Conservation (phyloP, 2,888 invertebrate species). For the Hipparchia sbordonii region DNA sequence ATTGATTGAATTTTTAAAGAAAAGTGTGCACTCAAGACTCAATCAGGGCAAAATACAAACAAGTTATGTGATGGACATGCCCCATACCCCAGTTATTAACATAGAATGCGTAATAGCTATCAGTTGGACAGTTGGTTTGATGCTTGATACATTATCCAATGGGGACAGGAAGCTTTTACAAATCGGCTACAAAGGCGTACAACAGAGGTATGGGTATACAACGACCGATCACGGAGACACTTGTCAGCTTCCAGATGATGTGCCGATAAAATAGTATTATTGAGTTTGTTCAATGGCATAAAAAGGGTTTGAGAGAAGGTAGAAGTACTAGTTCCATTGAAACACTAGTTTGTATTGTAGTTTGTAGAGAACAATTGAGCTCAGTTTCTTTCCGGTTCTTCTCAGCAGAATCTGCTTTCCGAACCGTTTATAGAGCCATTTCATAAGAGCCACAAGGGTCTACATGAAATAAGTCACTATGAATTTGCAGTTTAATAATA, state of each 20-base stretch:
- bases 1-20: too few species aligned
- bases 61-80: neutral
- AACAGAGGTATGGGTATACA: slow-evolving; percentile 69
- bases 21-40: too few species aligned
- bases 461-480: too few species aligned
- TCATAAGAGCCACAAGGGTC: too few species aligned
- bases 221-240: slow-evolving; percentile 76
- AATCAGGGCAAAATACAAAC: neutral
- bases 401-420: too few species aligned
- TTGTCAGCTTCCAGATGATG: slow-evolving; percentile 58
- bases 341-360: neutral
- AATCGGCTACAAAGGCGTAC: slow-evolving; percentile 66
- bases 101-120: neutral
- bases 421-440: too few species aligned
- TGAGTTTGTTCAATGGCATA: slow-evolving; percentile 13
- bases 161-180: slow-evolving; percentile 72
- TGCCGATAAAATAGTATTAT: slow-evolving; percentile 26
- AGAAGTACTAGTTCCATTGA: neutral
- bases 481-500: too few species aligned
- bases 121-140: slow-evolving; percentile 52
- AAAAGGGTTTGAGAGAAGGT: slow-evolving; percentile 1
- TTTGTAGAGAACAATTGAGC: too few species aligned
- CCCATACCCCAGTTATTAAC: slow-evolving; percentile 46
- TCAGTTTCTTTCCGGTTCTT: too few species aligned
- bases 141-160: slow-evolving; percentile 56